Conservation (phyloP, 2,888 invertebrate species). For the Eristalis intricaria region DNA sequence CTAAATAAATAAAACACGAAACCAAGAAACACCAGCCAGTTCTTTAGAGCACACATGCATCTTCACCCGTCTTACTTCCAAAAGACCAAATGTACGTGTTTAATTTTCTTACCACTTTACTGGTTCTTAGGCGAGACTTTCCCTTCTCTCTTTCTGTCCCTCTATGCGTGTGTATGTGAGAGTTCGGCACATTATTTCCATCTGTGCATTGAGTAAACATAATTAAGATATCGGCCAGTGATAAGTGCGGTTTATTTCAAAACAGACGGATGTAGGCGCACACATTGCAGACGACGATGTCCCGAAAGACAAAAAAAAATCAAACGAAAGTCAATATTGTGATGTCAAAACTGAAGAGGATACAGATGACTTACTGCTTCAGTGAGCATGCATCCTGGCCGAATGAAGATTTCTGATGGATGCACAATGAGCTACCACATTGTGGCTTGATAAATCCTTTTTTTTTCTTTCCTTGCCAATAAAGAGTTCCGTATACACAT, state of each 20-base stretch:
- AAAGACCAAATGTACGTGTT: background rate
- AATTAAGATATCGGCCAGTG: constrained; percentile 64
- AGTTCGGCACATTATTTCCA: constrained; percentile 54
- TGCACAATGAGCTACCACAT: background rate
- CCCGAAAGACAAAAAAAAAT: constrained; percentile 18
- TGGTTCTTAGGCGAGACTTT: background rate
- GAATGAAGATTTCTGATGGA: constrained; percentile 28
- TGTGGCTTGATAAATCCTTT: constrained; percentile 34
- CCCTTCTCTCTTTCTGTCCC: background rate
- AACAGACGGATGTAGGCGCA: constrained; percentile 50
- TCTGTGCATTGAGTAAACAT: constrained; percentile 64
- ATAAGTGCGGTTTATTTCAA: constrained; percentile 66
- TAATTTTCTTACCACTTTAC: constrained; percentile 18
- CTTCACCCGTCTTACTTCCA: background rate
- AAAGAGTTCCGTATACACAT: constrained; percentile 16
- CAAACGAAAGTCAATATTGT: constrained; percentile 37
- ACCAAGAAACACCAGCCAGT: background rate
- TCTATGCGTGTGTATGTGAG: background rate
- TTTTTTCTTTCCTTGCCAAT: background rate
- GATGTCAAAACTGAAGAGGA: constrained; percentile 59
- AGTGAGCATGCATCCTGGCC: constrained; percentile 63
- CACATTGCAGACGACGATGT: constrained; percentile 14
- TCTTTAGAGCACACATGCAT: background rate
- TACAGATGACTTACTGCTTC: constrained; percentile 66
- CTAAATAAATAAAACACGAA: constrained; percentile 44